Evolutionary conservation across 2,888 invertebrate species (phyloP), one percentile per base, ranked within the genome.

Genomic region (Torymus aiolomorphi): DNA sequence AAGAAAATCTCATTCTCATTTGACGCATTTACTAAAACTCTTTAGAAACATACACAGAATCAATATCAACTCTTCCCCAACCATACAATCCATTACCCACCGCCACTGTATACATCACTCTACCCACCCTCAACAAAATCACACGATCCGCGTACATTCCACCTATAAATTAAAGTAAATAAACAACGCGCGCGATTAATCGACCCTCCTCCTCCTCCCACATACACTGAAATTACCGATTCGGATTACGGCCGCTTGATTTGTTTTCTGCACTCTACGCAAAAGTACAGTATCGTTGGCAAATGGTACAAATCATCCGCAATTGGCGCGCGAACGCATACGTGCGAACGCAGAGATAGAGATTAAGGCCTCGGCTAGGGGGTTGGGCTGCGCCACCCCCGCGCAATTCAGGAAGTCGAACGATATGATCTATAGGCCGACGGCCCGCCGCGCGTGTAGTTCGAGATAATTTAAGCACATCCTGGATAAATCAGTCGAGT

Each of bases 361-460:
- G 80, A 31, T 31, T 31, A 31, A 31, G 31, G 31, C 8, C 8
- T 31, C 31, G 1, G 31, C 31, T 31, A 31, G 31, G 31, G 31
- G 2, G 31, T 3, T 31, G 31, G 24, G 24, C 24, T 3, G 31
- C 31, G 31, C 31, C 31, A 31, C 31, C 31, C 63, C 83, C 77
- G 82, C 82, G 84, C 85, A 75, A 76, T 80, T 86, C 88, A 88
- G 89, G 88, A 89, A 89, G 86, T 86, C 70, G 67, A 87, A 86
- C 86, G 89, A 88, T 89, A 89, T 88, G 89, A 89, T 90, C 87
- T 88, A 88, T 86, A 85, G 86, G 84, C 85, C 84, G 82, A 84
- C 52, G 83, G 82, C 78, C 75, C 82, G 85, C 51, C 78, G 76
- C 81, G 85, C 31, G 20, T 31, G 63, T 77, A 75, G 74, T 78